phyloP scores from a whole-genome alignment of 2,888 invertebrate genomes.

The Myopa tessellatipennis region DNA sequence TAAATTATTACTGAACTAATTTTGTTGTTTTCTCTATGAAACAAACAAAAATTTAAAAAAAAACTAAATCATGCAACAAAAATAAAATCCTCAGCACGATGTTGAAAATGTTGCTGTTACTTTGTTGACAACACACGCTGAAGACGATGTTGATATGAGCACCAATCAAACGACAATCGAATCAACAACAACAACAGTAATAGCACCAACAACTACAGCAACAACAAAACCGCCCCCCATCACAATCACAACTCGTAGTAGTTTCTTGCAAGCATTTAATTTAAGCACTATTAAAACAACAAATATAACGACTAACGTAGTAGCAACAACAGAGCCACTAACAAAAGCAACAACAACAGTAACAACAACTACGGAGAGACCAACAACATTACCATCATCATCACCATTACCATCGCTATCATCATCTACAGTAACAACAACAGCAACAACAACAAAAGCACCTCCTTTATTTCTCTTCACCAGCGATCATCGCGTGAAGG shows the following conservation, averaged over 20 bases:
- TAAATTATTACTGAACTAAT: too few species aligned
- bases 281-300: slow-evolving; percentile 43
- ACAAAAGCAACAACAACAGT: slow-evolving; percentile 17
- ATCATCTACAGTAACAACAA: slow-evolving; percentile 22
- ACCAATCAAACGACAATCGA: slow-evolving; percentile 35
- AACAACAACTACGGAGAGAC: slow-evolving; percentile 23
- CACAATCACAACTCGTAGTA: slow-evolving; percentile 29
- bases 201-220: slow-evolving; percentile 29
- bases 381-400: slow-evolving; percentile 27
- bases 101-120: slow-evolving; percentile 46
- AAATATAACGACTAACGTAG: slow-evolving; percentile 29
- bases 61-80: not conserved
- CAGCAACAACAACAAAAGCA: slow-evolving; percentile 30
- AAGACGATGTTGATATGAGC: slow-evolving; percentile 35
- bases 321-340: slow-evolving; percentile 35
- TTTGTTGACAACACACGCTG: slow-evolving; percentile 45
- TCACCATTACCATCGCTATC: slow-evolving; percentile 2
- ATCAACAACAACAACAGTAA: slow-evolving; percentile 26
- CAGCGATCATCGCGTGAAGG: slow-evolving; percentile 27
- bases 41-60: too few species aligned
- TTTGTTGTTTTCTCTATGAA: too few species aligned
- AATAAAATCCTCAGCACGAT: not conserved
- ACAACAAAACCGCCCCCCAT: not conserved
- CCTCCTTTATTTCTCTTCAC: slow-evolving; percentile 11
- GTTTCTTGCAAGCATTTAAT: slow-evolving; percentile 39